Conservation (phyloP, 2,113 vertebrate species). For the Syngnathoides biaculeatus region DNA sequence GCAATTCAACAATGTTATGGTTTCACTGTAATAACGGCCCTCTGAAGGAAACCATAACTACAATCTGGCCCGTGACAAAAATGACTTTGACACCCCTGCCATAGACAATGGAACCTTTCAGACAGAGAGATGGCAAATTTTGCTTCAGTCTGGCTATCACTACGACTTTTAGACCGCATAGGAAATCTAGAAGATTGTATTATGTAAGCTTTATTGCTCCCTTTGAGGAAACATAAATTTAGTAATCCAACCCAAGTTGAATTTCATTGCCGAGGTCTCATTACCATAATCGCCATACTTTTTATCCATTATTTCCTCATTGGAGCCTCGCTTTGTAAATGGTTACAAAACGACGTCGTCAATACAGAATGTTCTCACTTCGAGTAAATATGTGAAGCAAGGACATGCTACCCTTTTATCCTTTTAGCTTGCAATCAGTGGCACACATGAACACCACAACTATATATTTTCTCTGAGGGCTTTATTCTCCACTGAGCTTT, state of each 20-base stretch:
- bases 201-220: neutral
- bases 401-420: constrained; percentile 36
- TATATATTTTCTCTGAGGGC: neutral
- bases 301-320: constrained; percentile 22
- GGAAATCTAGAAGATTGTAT: neutral
- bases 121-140: neutral
- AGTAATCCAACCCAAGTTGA: constrained; percentile 13
- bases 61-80: too few relatives aligned
- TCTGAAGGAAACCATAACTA: too few relatives aligned
- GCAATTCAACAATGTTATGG: too few relatives aligned
- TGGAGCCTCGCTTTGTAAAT: constrained; percentile 9
- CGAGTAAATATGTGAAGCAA: constrained; percentile 30
- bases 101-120: neutral
- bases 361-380: constrained; percentile 6
- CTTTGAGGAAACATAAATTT: constrained; percentile 11
- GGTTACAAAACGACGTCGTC: constrained; percentile 11
- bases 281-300: constrained; percentile 23
- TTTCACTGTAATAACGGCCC: too few relatives aligned
- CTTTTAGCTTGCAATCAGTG: constrained; percentile 42
- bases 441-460: constrained; percentile 12
- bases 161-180: neutral
- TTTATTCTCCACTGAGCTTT: constrained; percentile 1
- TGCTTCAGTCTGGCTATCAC: neutral
- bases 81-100: too few relatives aligned
- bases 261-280: constrained; percentile 8